Percentiles rank a stretch among this genome's conserved stretches.
Conservation (phyloP, 2,113 vertebrate species). For the Nansenia antarctica region DNA sequence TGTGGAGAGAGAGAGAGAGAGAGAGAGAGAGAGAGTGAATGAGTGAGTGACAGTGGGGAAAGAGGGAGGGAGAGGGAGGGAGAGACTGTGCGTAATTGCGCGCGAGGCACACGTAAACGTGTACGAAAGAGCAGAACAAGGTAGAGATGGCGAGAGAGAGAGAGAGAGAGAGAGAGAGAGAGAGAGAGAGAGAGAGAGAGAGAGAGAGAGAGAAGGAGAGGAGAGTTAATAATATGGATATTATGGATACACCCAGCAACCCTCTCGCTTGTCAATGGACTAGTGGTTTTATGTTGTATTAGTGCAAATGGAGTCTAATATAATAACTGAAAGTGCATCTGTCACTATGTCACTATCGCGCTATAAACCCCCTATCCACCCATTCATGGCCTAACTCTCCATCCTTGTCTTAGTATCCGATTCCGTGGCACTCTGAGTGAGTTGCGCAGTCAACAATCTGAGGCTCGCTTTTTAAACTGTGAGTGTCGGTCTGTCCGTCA, state of each 20-base stretch:
- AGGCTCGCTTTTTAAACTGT: slow-evolving; percentile 4
- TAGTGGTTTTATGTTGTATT: neutral
- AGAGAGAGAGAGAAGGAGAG: neutral
- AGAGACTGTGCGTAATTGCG: slow-evolving; percentile 58
- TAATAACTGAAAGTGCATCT: neutral
- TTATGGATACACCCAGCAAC: no score
- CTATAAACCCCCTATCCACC: neutral
- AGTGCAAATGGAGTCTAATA: neutral
- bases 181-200: neutral
- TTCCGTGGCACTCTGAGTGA: neutral
- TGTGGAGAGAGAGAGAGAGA: no score
- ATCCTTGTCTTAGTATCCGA: slow-evolving; percentile 9
- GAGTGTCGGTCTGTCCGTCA: slow-evolving; percentile 10
- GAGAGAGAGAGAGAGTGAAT: slow-evolving; percentile 27
- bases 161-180: neutral
- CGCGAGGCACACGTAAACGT: slow-evolving; percentile 25
- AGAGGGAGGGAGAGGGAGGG: slow-evolving; percentile 36
- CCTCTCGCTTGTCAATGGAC: no score
- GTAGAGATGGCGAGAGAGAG: slow-evolving; percentile 6
- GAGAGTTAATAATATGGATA: slow-evolving; percentile 25
- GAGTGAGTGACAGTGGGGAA: slow-evolving; percentile 12
- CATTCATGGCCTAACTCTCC: neutral
- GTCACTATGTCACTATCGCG: neutral
- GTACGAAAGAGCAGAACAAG: slow-evolving; percentile 16
- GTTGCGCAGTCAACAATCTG: neutral